Percentiles rank a stretch among this genome's conserved stretches.
These are phyloP conservation scores for Tridacna crocea DNA, from an alignment of 2,888 invertebrate species.

Conservation along the genomic window DNA sequence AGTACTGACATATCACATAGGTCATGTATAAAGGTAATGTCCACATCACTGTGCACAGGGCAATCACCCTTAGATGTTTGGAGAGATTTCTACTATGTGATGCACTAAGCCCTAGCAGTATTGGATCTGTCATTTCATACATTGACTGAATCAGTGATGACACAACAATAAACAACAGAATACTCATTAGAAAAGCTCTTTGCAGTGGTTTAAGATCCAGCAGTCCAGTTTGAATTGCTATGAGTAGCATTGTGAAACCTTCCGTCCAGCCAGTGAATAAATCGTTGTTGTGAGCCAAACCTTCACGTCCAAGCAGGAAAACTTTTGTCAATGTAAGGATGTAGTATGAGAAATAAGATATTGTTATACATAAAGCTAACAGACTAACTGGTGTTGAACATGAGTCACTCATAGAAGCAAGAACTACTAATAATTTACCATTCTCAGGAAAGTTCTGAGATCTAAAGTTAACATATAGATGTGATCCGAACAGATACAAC, in stretches of 20 bases:
- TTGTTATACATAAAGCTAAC: constrained; percentile 85
- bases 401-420: constrained; percentile 84
- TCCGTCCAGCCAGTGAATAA: constrained; percentile 85
- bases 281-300: constrained; percentile 80
- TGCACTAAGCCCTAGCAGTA: constrained; percentile 85
- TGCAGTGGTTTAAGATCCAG: constrained; percentile 85
- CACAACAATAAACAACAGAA: constrained; percentile 86
- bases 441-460: constrained; percentile 79
- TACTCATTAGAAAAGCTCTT: constrained; percentile 85
- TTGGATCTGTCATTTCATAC: constrained; percentile 86
- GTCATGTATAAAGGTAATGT: constrained; percentile 85
- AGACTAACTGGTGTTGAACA: constrained; percentile 86
- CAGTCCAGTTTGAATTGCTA: constrained; percentile 86
- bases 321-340: constrained; percentile 84
- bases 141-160: constrained; percentile 86
- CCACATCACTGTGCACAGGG: constrained; percentile 84
- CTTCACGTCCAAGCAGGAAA: constrained; percentile 83
- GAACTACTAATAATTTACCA: constrained; percentile 83
- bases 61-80: constrained; percentile 84
- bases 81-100: constrained; percentile 82
- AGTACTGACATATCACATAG: constrained; percentile 83
- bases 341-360: constrained; percentile 85
- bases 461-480: constrained; percentile 81
- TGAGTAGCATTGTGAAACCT: constrained; percentile 86
- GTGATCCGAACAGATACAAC: constrained; percentile 84